These are phyloP conservation scores for Orchesellides sinensis DNA, from an alignment of 2,888 invertebrate genomes.

Conservation along the genomic window DNA sequence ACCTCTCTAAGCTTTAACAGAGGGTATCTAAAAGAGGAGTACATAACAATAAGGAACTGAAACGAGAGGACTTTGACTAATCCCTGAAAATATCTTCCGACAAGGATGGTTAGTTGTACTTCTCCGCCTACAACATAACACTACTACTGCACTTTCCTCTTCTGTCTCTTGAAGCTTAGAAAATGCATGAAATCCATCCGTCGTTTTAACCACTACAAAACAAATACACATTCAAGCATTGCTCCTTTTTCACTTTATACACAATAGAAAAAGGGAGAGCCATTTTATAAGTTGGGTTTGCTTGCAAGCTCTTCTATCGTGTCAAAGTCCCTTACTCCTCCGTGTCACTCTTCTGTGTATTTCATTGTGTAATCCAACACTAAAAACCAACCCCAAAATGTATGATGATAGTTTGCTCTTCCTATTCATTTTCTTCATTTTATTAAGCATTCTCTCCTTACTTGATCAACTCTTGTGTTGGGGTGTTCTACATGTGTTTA, in stretches of 20 bases:
- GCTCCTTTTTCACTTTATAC: background rate
- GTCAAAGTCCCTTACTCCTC: conserved; percentile 23
- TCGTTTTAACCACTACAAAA: background rate
- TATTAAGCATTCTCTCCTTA: no score
- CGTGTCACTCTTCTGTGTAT: no score
- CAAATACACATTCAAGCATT: background rate
- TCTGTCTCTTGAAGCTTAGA: background rate
- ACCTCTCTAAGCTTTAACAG: no score
- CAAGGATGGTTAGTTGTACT: no score
- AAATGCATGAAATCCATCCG: background rate
- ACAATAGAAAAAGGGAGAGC: background rate
- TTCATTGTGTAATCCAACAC: conserved; percentile 9
- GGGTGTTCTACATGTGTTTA: background rate
- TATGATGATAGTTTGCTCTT: background rate
- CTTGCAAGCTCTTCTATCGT: no score
- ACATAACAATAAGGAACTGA: background rate
- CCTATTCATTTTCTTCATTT: no score
- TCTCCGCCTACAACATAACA: background rate
- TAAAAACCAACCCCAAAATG: background rate
- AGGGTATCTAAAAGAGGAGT: no score
- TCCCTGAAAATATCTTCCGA: conserved; percentile 8
- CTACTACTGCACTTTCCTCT: background rate
- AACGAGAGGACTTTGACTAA: conserved; percentile 2
- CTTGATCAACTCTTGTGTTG: no score
- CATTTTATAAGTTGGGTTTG: no score